These are phyloP conservation scores for Portunus trituberculatus DNA, from an alignment of 1,140 invertebrate species.

Conservation along the genomic window DNA sequence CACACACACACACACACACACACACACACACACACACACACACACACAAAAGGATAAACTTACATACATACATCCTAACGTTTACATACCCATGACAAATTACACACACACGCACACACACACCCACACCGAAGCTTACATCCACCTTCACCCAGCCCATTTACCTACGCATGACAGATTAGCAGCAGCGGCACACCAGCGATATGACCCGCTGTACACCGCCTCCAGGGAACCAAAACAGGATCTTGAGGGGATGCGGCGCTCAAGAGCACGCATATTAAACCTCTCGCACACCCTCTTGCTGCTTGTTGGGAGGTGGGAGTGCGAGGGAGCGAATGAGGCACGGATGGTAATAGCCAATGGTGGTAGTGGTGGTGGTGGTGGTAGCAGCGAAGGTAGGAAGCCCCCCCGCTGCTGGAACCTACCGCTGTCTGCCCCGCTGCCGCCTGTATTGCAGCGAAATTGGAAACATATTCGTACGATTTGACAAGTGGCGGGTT, in stretches of 20 bases:
- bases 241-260: not conserved
- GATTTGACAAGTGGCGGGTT: constrained; percentile 20
- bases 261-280: not conserved
- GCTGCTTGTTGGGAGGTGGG: not conserved
- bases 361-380: not conserved
- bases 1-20: too few species aligned
- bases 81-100: too few species aligned
- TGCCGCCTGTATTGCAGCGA: not conserved
- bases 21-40: too few species aligned
- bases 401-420: not conserved
- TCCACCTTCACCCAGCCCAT: too few species aligned
- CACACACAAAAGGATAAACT: too few species aligned
- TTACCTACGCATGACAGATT: not conserved
- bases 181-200: not conserved
- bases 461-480: constrained; percentile 23
- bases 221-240: not conserved
- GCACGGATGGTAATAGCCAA: not conserved
- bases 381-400: too few species aligned
- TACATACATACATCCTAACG: too few species aligned
- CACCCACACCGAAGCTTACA: not conserved
- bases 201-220: not conserved
- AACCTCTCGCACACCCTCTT: not conserved
- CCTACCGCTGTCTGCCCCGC: not conserved
- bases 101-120: constrained; percentile 2
- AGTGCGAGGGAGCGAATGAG: not conserved